Evolutionary conservation across 2,113 vertebrate genomes (phyloP).

Genomic region (Hemiscyllium ocellatum): DNA sequence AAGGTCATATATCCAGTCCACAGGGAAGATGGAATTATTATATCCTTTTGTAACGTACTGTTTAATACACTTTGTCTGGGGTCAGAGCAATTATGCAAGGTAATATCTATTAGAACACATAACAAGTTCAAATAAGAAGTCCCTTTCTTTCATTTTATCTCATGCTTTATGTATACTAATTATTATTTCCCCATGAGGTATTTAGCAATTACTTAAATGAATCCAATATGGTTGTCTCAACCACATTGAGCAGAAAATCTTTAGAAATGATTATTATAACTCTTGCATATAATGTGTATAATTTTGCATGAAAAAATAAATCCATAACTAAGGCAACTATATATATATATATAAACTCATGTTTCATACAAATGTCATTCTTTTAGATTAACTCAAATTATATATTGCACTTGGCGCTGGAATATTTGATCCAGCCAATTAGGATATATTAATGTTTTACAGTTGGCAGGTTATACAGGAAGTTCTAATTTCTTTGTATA

Average conservation of each 20-base stretch:
- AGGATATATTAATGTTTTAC: background rate
- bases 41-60: background rate
- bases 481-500: background rate
- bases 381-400: background rate
- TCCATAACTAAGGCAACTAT: background rate
- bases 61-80: background rate
- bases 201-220: background rate
- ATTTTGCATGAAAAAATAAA: background rate
- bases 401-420: background rate
- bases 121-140: background rate
- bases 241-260: background rate
- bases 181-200: background rate
- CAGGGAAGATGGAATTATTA: background rate
- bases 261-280: background rate
- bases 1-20: background rate
- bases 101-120: background rate
- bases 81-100: background rate
- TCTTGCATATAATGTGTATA: background rate
- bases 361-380: background rate
- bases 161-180: background rate
- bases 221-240: background rate
- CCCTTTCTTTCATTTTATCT: background rate
- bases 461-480: background rate
- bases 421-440: background rate
- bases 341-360: background rate